Base-by-base conservation (phyloP, 2,797 vertebrate genomes). In the Macropodus opercularis region DNA sequence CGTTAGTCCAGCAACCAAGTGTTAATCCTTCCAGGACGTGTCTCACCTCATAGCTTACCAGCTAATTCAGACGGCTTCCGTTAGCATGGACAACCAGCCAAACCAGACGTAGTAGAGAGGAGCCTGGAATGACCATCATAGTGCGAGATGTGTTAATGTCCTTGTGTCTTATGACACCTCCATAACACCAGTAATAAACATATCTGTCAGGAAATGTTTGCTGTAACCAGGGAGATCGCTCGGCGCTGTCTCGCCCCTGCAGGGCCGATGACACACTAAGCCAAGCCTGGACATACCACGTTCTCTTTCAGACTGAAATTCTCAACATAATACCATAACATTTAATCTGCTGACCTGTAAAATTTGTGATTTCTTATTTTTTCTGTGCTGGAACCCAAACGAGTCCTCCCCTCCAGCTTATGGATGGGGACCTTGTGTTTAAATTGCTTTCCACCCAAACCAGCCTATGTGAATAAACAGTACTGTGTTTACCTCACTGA, bases 21-120 rank as follows among this genome's bases (percentile, higher is more conserved):
- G 87, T 50, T 87, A 87, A 90, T 89, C 87, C 79, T 63, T 72
- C 75, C 87, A 85, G 87, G 80, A 90, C 78, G 63, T 82, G 56
- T 82, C 79, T 87, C 70, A 76, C 79, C 76, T 78, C 79, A 43
- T 77, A 81, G 73, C 79, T 86, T 78, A 80, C 47, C 57, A 40
- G 56, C 68, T 80, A 84, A 85, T 79, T 88, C 67, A 3, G 72
- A 82, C 62, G 64, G 73, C 86, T 89, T 91, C 86, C 72, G 51
- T 67, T 78, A 62, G 68, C 72, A 49, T 23, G 64, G 69, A 68
- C 65, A 57, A 71, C 72, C 66, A 47, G 75, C 75, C 69, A 76
- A 79, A 76, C 77, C 49, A 80, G 66, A 76, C 76, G 72, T n/a
- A n/a, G 19, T 53, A 66, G 70, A 71, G n/a, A 71, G 83, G 35